These are phyloP conservation scores for Manacus vitellinus DNA, from an alignment of 2,113 vertebrate genomes.

Conservation along the genomic window DNA sequence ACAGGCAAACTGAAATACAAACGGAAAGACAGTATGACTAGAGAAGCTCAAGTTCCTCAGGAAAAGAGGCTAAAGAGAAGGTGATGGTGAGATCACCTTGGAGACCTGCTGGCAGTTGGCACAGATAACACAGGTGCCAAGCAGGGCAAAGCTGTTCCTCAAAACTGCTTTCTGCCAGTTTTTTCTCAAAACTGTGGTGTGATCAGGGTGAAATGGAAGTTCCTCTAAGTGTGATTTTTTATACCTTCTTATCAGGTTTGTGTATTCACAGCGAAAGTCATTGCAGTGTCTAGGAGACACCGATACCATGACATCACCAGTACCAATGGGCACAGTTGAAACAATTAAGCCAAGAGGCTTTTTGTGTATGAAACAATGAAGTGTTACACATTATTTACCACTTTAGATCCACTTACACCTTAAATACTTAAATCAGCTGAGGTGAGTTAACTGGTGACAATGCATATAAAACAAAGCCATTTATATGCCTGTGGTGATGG, in stretches of 20 bases:
- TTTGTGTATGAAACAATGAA: background rate
- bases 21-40: background rate
- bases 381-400: background rate
- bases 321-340: background rate
- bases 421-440: background rate
- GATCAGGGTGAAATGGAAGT: background rate
- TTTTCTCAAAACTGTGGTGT: background rate
- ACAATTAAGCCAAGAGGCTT: background rate
- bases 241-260: background rate
- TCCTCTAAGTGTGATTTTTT: background rate
- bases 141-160: background rate
- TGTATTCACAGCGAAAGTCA: background rate
- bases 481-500: background rate
- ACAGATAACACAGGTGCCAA: background rate
- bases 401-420: background rate
- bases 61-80: background rate
- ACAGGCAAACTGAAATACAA: background rate
- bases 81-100: background rate
- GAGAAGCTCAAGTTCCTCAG: background rate
- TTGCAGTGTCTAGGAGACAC: background rate
- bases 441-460: background rate
- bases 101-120: background rate
- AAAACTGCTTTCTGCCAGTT: background rate
- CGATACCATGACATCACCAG: accelerated
- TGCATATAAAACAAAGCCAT: background rate